Conservation (phyloP, 1,140 invertebrate species). For the Drosophila athabasca region DNA sequence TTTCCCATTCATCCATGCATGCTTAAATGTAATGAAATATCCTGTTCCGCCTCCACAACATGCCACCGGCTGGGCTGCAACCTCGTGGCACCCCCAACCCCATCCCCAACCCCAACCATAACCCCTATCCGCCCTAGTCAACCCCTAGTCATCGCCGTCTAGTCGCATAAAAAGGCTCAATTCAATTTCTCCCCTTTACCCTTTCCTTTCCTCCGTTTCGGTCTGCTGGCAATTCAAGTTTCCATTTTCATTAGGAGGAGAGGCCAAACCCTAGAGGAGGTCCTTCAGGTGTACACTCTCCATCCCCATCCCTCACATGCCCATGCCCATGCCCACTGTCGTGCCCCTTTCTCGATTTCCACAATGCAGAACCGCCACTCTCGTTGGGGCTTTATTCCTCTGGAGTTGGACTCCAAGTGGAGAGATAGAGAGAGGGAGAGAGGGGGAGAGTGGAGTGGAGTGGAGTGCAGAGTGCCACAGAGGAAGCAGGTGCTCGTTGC, state of each 20-base stretch:
- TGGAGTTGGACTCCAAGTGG: constrained; percentile 22
- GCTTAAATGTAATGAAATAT: constrained; percentile 82
- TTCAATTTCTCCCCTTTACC: constrained; percentile 60
- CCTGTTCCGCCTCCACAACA: constrained; percentile 54
- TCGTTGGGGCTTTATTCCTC: constrained; percentile 48
- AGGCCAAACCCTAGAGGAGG: constrained; percentile 42
- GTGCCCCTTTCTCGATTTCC: constrained; percentile 23
- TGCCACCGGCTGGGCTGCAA: too few relatives aligned
- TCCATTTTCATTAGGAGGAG: constrained; percentile 54
- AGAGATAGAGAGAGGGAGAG: background rate
- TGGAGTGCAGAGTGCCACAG: constrained; percentile 4
- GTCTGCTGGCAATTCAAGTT: constrained; percentile 75
- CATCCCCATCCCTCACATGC: background rate
- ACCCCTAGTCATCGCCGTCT: constrained; percentile 9
- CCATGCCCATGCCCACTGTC: background rate
- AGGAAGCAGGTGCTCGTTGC: constrained; percentile 50
- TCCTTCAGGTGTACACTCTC: constrained; percentile 47
- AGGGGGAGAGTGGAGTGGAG: too few relatives aligned
- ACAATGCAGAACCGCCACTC: constrained; percentile 49
- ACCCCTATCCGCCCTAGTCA: background rate
- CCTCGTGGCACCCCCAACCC: too few relatives aligned
- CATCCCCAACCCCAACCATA: too few relatives aligned
- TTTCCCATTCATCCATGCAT: constrained; percentile 63
- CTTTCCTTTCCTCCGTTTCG: constrained; percentile 17
- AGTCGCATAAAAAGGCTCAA: constrained; percentile 77